These are phyloP conservation scores for Microcebus tavaratra DNA, from an alignment of 2,113 vertebrate species.

Conservation along the genomic window DNA sequence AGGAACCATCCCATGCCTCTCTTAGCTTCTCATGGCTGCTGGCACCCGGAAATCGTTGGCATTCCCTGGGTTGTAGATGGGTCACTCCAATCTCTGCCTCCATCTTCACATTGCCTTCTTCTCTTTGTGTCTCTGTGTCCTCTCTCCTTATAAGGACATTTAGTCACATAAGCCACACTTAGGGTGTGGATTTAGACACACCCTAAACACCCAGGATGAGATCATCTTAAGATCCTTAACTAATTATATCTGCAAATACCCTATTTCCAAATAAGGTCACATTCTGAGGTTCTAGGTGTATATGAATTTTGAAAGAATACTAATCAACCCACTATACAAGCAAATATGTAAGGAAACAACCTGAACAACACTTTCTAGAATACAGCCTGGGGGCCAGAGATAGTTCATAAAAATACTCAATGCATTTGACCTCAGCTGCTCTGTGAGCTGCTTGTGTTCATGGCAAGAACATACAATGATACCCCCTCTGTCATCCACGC, in stretches of 20 bases:
- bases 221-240: background rate
- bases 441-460: background rate
- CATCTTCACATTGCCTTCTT: background rate
- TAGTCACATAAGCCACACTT: no score
- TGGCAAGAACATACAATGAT: background rate
- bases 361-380: background rate
- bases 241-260: background rate
- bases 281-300: background rate
- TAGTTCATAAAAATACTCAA: background rate
- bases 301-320: background rate
- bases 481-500: background rate
- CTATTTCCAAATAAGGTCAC: background rate
- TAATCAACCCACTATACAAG: background rate
- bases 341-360: background rate
- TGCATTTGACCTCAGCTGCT: background rate
- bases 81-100: background rate
- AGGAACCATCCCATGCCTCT: background rate
- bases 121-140: background rate
- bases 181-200: background rate
- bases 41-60: rapidly evolving
- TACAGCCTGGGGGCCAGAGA: background rate
- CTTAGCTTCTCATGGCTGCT: background rate
- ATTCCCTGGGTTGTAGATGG: background rate
- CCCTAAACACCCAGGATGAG: background rate
- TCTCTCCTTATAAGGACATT: background rate